phyloP scores from a whole-genome alignment of 2,797 vertebrate species.

The Triplophysa yarkandensis region DNA sequence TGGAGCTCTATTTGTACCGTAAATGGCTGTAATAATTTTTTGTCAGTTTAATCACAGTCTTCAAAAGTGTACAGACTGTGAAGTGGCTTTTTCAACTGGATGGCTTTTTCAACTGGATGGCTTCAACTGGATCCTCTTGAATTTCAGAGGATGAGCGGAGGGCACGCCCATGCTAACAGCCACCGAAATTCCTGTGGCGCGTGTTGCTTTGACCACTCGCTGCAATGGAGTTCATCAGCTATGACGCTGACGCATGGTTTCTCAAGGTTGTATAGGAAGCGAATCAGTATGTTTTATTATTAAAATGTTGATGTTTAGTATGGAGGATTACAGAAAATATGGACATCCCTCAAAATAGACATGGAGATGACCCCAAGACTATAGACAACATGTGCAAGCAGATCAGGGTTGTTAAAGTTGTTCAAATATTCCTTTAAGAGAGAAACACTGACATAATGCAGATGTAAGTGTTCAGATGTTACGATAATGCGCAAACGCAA shows the following conservation, averaged over 20 bases:
- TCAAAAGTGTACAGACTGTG: constrained; percentile 2
- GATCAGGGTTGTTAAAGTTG: too few relatives aligned
- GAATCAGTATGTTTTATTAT: constrained; percentile 5
- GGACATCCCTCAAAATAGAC: constrained; percentile 17
- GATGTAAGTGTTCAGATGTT: too few relatives aligned
- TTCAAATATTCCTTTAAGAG: too few relatives aligned
- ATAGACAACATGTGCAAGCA: constrained; percentile 11
- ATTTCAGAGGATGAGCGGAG: constrained; percentile 1
- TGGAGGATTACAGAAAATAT: background rate
- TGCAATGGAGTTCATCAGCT: background rate
- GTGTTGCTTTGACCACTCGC: background rate
- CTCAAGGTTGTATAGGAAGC: constrained; percentile 20
- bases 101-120: constrained; percentile 28
- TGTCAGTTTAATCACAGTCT: background rate
- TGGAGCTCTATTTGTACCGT: background rate
- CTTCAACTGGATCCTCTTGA: too few relatives aligned
- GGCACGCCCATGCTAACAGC: constrained; percentile 27
- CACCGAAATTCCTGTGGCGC: background rate
- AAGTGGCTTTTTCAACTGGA: constrained; percentile 11
- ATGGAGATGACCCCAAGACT: constrained; percentile 16
- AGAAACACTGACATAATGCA: too few relatives aligned
- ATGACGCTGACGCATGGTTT: background rate
- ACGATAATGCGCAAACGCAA: too few relatives aligned
- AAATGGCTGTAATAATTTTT: background rate
- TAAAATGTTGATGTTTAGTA: constrained; percentile 13